Conservation (phyloP, 2,113 vertebrate species). For the Petroica traversi region DNA sequence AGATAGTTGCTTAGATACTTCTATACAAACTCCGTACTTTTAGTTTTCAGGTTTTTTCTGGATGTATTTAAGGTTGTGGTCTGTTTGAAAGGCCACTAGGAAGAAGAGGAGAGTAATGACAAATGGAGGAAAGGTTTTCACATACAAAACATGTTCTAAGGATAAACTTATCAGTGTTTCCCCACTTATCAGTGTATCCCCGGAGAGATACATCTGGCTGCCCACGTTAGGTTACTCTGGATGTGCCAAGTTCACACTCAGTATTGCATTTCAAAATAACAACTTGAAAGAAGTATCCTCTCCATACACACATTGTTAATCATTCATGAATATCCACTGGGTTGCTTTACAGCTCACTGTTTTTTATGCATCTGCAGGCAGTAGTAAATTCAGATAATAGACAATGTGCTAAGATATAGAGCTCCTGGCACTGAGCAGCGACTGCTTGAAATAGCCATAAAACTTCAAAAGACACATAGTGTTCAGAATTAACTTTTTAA, state of each 20-base stretch:
- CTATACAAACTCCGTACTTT: rapidly evolving
- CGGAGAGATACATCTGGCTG: not conserved
- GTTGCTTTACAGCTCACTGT: not conserved
- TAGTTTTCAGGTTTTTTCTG: not conserved
- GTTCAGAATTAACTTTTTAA: not conserved
- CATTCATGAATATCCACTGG: not conserved
- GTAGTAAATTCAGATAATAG: not conserved
- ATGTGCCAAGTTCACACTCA: not conserved
- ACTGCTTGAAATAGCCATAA: not conserved
- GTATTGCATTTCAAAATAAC: not conserved
- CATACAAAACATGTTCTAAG: not conserved
- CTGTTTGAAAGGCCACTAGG: not conserved
- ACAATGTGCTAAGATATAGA: not conserved
- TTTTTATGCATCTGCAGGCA: not conserved
- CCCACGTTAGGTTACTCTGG: not conserved
- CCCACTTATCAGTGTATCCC: not conserved
- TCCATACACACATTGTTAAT: not conserved
- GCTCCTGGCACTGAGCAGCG: not conserved
- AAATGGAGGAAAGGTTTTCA: not conserved
- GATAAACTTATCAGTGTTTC: not conserved
- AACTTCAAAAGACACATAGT: not conserved
- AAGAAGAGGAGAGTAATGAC: not conserved
- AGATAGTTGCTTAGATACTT: not conserved
- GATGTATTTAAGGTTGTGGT: not conserved
- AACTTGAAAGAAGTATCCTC: not conserved